A percentile compares a stretch with the other conserved stretches of the same genome.
These are phyloP conservation scores for Metopolophium dirhodum DNA, from an alignment of 1,140 invertebrate genomes.

Conservation along the genomic window DNA sequence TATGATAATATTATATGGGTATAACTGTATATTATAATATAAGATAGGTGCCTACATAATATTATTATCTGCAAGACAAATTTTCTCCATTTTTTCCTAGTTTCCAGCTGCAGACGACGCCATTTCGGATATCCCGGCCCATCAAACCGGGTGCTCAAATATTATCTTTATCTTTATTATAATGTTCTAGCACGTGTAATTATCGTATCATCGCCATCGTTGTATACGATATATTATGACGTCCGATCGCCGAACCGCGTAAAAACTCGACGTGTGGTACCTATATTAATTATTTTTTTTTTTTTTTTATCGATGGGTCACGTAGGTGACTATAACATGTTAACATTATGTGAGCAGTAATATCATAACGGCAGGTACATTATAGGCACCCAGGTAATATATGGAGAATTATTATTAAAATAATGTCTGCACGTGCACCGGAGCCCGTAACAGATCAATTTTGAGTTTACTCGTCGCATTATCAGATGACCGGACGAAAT, in stretches of 20 bases:
- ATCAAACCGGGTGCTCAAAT: not conserved
- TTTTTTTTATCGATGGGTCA: not conserved
- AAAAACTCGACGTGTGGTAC: not conserved
- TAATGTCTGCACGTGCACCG: not conserved
- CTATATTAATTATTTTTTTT: not conserved
- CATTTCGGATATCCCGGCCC: not conserved
- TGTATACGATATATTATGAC: not conserved
- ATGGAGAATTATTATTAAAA: not conserved
- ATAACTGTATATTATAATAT: too few relatives aligned
- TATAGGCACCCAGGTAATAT: not conserved
- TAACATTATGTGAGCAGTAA: not conserved
- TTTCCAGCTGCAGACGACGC: not conserved
- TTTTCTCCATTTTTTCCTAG: not conserved
- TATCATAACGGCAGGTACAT: not conserved
- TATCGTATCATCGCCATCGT: not conserved
- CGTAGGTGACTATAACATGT: not conserved
- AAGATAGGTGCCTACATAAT: too few relatives aligned
- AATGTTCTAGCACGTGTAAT: not conserved
- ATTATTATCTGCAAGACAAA: too few relatives aligned
- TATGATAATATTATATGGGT: too few relatives aligned
- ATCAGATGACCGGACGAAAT: not conserved
- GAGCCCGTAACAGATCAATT: constrained; percentile 18
- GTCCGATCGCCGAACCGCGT: not conserved
- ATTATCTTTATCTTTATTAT: not conserved
- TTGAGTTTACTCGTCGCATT: not conserved